phyloP scores from a whole-genome alignment of 1,140 invertebrate species.

The Achatina immaculata region DNA sequence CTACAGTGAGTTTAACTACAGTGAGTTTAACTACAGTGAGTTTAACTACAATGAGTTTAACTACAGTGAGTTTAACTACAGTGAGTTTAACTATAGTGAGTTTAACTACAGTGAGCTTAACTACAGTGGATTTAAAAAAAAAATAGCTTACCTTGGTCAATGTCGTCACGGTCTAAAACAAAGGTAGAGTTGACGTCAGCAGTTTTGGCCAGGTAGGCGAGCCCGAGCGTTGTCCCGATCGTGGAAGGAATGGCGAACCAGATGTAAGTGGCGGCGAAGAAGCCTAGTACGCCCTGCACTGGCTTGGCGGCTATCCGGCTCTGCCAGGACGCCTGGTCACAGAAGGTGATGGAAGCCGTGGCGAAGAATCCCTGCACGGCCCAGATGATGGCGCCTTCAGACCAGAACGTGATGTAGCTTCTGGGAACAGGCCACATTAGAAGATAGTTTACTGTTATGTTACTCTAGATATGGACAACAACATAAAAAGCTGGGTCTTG shows the following conservation, averaged over 20 bases:
- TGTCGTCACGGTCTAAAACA: constrained; percentile 46
- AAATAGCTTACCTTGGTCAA: constrained; percentile 62
- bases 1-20: too few species aligned
- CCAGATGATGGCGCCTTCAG: constrained; percentile 48
- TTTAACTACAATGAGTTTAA: too few species aligned
- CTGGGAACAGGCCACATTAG: constrained; percentile 35
- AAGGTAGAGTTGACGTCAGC: constrained; percentile 46
- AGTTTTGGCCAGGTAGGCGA: constrained; percentile 57
- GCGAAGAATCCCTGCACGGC: constrained; percentile 49
- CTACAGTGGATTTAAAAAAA: too few species aligned
- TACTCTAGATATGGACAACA: too few species aligned
- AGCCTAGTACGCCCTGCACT: constrained; percentile 63
- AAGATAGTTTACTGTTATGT: too few species aligned
- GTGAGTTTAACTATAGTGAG: too few species aligned
- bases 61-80: too few species aligned
- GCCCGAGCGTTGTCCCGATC: constrained; percentile 64
- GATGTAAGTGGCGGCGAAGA: constrained; percentile 66
- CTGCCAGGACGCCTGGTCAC: constrained; percentile 72
- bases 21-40: too few species aligned
- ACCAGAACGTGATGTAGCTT: constrained; percentile 52
- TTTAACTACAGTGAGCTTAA: too few species aligned
- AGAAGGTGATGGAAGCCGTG: constrained; percentile 69
- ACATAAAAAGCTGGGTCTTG: too few species aligned
- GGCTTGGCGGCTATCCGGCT: constrained; percentile 69
- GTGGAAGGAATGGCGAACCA: constrained; percentile 71